phyloP scores from a whole-genome alignment of 2,797 vertebrate species.

The Phoxinus dragarum region DNA sequence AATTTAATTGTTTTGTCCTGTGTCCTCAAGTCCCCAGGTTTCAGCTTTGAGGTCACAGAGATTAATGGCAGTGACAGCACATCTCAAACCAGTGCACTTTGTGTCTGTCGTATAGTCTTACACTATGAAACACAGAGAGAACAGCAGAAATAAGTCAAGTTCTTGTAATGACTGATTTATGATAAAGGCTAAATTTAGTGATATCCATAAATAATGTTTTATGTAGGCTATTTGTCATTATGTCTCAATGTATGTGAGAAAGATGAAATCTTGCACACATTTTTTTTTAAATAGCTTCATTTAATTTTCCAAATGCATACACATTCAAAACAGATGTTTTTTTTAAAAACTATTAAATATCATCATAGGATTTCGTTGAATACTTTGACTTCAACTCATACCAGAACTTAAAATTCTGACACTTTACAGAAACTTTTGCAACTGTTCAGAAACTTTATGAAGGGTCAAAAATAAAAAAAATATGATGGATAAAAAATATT shows the following conservation, averaged over 20 bases:
- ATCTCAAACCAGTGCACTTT: constrained; percentile 11
- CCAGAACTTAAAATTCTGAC: background rate
- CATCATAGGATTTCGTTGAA: background rate
- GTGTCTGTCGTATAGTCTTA: background rate
- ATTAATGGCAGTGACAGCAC: background rate
- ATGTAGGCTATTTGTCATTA: background rate
- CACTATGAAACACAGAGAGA: background rate
- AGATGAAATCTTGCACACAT: background rate
- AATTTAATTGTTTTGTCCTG: background rate
- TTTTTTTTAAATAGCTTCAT: constrained; percentile 23
- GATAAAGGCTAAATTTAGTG: constrained; percentile 68
- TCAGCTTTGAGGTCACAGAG: background rate
- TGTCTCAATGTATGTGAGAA: constrained; percentile 46
- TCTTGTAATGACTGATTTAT: background rate
- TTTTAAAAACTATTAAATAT: background rate
- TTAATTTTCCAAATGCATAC: background rate
- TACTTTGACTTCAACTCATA: background rate
- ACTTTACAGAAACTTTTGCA: background rate
- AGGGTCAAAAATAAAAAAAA: background rate
- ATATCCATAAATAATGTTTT: constrained; percentile 64
- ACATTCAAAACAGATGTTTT: background rate
- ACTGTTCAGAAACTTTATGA: background rate
- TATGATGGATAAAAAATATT: background rate
- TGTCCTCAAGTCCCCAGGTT: background rate
- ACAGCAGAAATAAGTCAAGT: background rate